Evolutionary conservation across 2,888 invertebrate genomes (phyloP), one percentile per base, ranked within the genome.

Genomic region (Merodon equestris): DNA sequence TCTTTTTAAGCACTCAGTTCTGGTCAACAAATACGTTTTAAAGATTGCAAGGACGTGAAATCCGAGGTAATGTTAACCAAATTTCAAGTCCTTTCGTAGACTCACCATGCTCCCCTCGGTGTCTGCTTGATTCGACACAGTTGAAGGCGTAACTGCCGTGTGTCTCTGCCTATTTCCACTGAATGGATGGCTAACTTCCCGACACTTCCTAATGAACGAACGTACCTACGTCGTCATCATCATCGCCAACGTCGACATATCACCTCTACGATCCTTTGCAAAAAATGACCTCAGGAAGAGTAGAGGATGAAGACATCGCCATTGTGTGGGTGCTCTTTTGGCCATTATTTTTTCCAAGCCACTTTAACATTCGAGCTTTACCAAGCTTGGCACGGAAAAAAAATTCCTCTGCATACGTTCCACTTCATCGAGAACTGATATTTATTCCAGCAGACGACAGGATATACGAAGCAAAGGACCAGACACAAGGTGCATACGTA

Each of bases 141-240:
- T 68, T 73, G 73, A 70, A 58, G 53, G 63, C 70, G 57, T 57
- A 70, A 68, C 73, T 77, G 63, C 67, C 74, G 68, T 74, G 60
- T 64, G 79, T 79, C 63, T 64, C 68, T 79, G 63, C 74, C 63
- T 56, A 64, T 79, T 79, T 79, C 58, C 68, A 64, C 60, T 74
- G 68, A 79, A 79, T 79, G 79, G 67, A 79, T 79, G 79, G 79
- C 79, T 64, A 79, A 79, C 79, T 74, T 74, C 74, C 79, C 79
- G 79, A 74, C 64, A 68, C 68, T 79, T 56, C 73, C 74, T 79
- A 79, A 79, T 79, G 79, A 79, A 79, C 68, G 74, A 74, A 68
- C 79, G 64, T 7, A 27, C 7, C 27, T 27, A 27, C 27, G 27
- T 27, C 27, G 3, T 27, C 27, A 7, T 27, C 27, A 2, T 4